Evolutionary conservation across 2,113 vertebrate species (phyloP).

Genomic region (Colossoma macropomum): DNA sequence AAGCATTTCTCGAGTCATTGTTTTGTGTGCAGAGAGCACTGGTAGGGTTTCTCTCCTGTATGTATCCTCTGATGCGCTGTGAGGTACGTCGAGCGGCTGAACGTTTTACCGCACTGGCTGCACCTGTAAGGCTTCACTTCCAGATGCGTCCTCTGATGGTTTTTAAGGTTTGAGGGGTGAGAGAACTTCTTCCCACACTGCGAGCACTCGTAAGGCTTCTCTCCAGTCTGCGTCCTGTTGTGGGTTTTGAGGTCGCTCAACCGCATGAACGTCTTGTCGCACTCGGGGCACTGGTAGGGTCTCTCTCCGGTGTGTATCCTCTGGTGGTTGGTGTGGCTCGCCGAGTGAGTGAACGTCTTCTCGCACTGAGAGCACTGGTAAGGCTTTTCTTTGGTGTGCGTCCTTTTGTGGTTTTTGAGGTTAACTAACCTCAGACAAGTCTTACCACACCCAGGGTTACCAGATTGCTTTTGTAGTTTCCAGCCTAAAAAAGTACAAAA

Average conservation of each 20-base stretch:
- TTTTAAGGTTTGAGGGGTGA: background rate
- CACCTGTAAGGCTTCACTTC: background rate
- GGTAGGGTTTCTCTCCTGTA: slow-evolving; percentile 13
- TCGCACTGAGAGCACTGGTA: slow-evolving; percentile 26
- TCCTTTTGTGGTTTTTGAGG: slow-evolving; percentile 16
- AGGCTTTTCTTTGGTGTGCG: slow-evolving; percentile 32
- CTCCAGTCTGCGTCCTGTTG: background rate
- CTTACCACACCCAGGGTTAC: too few species aligned
- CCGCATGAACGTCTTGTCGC: slow-evolving; percentile 1
- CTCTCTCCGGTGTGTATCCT: slow-evolving; percentile 20
- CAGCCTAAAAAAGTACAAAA: too few species aligned
- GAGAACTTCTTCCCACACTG: background rate
- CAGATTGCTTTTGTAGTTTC: too few species aligned
- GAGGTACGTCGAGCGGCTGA: slow-evolving; percentile 18
- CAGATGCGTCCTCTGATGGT: background rate
- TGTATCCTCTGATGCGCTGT: slow-evolving; percentile 14
- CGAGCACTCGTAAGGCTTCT: background rate
- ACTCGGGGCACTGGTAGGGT: slow-evolving; percentile 9
- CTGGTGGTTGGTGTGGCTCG: slow-evolving; percentile 17
- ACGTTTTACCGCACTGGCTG: slow-evolving; percentile 28
- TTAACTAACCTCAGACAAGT: background rate
- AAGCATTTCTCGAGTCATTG: too few species aligned
- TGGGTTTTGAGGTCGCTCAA: background rate
- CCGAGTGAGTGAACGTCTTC: slow-evolving; percentile 31
- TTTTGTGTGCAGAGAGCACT: background rate